Conservation (phyloP, 2,113 vertebrate species). For the Oncorhynchus gorbuscha region DNA sequence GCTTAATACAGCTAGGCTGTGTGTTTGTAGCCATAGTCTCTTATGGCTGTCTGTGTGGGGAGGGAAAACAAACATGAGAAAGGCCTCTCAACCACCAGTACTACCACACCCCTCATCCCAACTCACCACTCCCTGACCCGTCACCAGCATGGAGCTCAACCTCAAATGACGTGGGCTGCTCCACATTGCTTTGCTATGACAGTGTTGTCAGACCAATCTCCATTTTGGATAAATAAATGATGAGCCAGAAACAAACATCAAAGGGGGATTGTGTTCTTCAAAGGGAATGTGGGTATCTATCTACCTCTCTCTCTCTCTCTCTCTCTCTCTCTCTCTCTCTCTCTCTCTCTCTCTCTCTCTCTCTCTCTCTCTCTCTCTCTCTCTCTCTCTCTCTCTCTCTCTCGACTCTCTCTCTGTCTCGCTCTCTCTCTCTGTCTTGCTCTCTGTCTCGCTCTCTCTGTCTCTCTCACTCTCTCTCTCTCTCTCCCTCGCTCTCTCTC, state of each 20-base stretch:
- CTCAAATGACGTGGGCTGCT: conserved; percentile 32
- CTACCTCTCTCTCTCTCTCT: no score
- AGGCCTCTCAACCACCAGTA: neutral
- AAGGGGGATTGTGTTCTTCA: conserved; percentile 41
- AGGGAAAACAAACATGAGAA: conserved; percentile 5
- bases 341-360: no score
- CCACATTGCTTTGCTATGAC: conserved; percentile 22
- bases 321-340: no score
- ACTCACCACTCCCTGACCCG: neutral
- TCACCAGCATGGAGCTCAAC: conserved; percentile 13
- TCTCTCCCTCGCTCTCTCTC: no score
- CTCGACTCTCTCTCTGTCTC: no score
- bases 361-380: no score
- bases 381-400: no score
- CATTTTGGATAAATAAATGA: conserved; percentile 74
- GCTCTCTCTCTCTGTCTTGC: no score
- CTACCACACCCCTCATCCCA: neutral
- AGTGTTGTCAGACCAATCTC: conserved; percentile 46
- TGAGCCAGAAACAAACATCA: conserved; percentile 72
- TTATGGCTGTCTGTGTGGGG: neutral
- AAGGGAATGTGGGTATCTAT: conserved; percentile 40
- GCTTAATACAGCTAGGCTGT: neutral
- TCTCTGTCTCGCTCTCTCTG: rapidly evolving
- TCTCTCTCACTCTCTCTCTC: no score
- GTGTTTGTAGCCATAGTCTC: conserved; percentile 3